Evolutionary conservation across 2,888 invertebrate genomes (phyloP), one percentile per base, ranked within the genome.

Genomic region (Oeneis ivallda): DNA sequence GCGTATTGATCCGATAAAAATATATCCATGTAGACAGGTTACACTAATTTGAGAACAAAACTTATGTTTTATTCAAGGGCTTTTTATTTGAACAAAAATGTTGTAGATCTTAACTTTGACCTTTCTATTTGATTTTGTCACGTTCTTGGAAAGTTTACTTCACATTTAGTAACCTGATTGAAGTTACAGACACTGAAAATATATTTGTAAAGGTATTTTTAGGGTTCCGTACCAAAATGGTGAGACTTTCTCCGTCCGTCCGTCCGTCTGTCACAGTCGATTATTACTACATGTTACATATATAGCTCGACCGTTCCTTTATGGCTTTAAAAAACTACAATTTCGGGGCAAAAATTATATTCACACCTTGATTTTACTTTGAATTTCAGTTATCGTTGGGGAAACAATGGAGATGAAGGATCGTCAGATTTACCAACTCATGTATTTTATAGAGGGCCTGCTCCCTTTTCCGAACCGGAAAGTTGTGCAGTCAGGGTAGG

Each of bases 401-500:
- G 97, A 45, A 95, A 95, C 56, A 84, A 86, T 50, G 89, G 85
- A 10, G 86, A 87, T 54, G 92, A 94, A 79, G 98, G 98, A 0
- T 95, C 97, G 0, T 97, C 97, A 45, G 94, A 93, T 37, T 94
- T 96, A 77, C 96, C 96, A 0, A 96, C 95, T 74, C 93, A 94
- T 19, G 96, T 97, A 67, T 96, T 95, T 32, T 98, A 94, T 78
- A 94, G 96, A 65, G 98, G 98, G 15, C 90, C 93, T 5, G 91
- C 92, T 13, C 94, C 97, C 0, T 97, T 97, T 81, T 98, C 98
- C 0, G 98, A 98, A 85, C 97, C 96, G 0, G 98, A 98, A 90
- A 94, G 96, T 0, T 89, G 92, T 67, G 95, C 97, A 41, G 93
- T 92, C 4, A 80, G 88, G 73, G 92, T 92, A 76, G 75, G 65